Evolutionary conservation across 2,113 vertebrate species (phyloP), one percentile per base, ranked within the genome.

Genomic region (Rynchops niger): DNA sequence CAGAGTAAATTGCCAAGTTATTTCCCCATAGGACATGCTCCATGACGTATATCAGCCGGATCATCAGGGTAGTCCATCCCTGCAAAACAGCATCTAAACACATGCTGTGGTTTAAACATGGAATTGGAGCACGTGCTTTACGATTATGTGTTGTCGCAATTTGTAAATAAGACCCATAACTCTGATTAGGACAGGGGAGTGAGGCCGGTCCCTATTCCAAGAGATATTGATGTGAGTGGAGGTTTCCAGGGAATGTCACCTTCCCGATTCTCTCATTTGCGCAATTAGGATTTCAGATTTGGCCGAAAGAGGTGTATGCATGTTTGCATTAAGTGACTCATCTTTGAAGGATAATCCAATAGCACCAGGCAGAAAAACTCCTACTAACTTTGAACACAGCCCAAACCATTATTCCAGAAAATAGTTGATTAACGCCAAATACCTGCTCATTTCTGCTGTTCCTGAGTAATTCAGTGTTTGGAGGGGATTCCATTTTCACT

Each of bases 1-100:
- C 95, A 85, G 70, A 56, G 43, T 17, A 29, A 85, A 42, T 26
- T 82, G 89, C 94, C 95, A 96, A 91, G 65, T 85, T 43, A 12
- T 87, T 91, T 87, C 73, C 89, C 95, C 6, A 16, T 1, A 56
- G 89, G 94, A 93, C 40, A 8, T 5, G 14, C 73, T 95, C 70
- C 0, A 0, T 95, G 96, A 94, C 8, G 17, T 89, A 0, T 58
- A 59, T 94, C 91, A 94, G 80, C 89, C 84, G 91, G 80, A 82
- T 89, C 86, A 86, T 91, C 84, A 69, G 77, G 42, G 82, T 47
- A 71, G 86, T 56, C 52, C 66, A 63, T 82, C 89, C 81, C 52
- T 84, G 91, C 58, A 67, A 43, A 94, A 27, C 65, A 71, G 65
- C 72, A 34, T 76, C 95, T 59, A 30, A 86, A 84, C 77, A 86